Evolutionary conservation across 2,888 invertebrate genomes (phyloP), one percentile per base, ranked within the genome.

Genomic region (Cataglyphis altisquamis): DNA sequence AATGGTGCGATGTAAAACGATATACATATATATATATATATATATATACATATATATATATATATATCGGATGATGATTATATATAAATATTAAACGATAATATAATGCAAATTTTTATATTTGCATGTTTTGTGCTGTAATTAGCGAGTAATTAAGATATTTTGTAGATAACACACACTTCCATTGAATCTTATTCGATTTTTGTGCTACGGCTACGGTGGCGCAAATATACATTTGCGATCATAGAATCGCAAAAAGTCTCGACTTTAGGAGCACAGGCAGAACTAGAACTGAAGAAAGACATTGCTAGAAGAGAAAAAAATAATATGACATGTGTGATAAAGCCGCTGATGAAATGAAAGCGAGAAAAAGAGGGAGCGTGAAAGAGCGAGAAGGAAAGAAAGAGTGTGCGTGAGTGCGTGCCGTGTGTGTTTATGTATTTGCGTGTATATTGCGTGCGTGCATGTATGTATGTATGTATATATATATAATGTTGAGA

Each of bases 121-220:
- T 94, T 94, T 94, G 94, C 94, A 94, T 94, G 94, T 94, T 94
- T 94, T 94, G 94, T 94, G 94, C 94, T 94, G 94, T 94, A 94
- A 94, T 94, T 94, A 94, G 94, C 94, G 92, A 94, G 93, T 94
- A 94, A 94, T 93, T 94, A 94, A 94, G 94, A 93, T 94, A 94
- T 94, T 94, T 94, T 94, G 94, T 94, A 94, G 94, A 94, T 94
- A 94, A 94, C 93, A 91, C 91, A 90, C 92, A 93, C 94, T 93
- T 94, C 93, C 94, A 94, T 93, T 93, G 93, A 93, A 92, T 93
- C 92, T 93, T 93, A 91, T 93, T 93, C 91, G 89, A 92, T 91
- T 80, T 80, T 88, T 87, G 90, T 88, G 90, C 84, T 84, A 83
- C 75, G 78, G 55, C 82, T 84, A 85, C 83, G 89, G 86, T 88